Evolutionary conservation across 2,797 vertebrate species (phyloP).

Genomic region (Hoplostethus atlanticus): DNA sequence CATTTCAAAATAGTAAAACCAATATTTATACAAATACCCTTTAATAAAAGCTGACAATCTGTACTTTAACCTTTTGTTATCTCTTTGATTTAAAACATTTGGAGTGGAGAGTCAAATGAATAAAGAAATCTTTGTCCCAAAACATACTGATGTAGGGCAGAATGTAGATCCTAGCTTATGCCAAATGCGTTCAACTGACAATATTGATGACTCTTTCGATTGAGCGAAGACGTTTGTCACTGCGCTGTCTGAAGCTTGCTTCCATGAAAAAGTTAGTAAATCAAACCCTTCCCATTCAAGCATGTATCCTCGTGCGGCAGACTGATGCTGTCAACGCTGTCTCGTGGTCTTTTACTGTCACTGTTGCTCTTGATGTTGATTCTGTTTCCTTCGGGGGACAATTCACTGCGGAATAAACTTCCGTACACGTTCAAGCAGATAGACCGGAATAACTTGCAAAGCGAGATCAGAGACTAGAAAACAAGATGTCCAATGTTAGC

Average conservation of each 20-base stretch:
- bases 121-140: no score
- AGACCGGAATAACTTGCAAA: background rate
- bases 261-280: constrained; percentile 11
- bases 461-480: background rate
- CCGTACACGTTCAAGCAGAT: background rate
- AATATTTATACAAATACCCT: no score
- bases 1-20: no score
- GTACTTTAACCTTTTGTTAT: no score
- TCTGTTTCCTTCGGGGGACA: constrained; percentile 2
- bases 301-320: constrained; percentile 12
- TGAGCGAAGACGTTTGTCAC: constrained; percentile 20
- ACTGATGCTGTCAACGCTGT: constrained; percentile 31
- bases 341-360: constrained; percentile 5
- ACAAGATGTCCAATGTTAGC: background rate
- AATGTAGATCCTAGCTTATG: background rate
- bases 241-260: constrained; percentile 5
- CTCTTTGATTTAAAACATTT: no score
- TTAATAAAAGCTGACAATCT: no score
- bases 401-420: constrained; percentile 10
- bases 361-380: constrained; percentile 3
- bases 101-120: no score
- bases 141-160: no score
- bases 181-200: constrained; percentile 14
- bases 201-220: constrained; percentile 21
- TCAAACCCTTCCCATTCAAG: constrained; percentile 2